Conservation (phyloP, 2,113 vertebrate genomes). For the Tympanuchus pallidicinctus region DNA sequence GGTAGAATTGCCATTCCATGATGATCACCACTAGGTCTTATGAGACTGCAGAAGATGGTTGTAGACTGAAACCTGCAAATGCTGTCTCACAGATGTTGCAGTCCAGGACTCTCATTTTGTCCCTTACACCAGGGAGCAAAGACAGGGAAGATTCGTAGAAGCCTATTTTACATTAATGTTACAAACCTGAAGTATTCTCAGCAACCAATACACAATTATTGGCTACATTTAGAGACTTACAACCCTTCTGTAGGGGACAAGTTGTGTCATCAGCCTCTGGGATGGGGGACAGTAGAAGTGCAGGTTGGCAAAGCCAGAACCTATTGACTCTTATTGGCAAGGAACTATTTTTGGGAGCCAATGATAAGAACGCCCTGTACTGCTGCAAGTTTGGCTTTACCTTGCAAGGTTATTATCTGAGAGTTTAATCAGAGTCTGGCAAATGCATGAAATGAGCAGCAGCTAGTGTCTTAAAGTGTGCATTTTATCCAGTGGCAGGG, state of each 20-base stretch:
- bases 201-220: background rate
- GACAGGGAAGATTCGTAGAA: background rate
- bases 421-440: constrained; percentile 49
- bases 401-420: constrained; percentile 57
- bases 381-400: constrained; percentile 17
- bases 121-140: background rate
- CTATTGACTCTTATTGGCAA: constrained; percentile 61
- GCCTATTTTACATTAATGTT: background rate
- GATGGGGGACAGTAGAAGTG: background rate
- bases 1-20: background rate
- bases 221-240: background rate
- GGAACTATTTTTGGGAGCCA: constrained; percentile 34
- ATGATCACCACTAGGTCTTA: background rate
- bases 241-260: background rate
- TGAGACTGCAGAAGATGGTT: background rate
- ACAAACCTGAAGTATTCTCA: constrained; percentile 10
- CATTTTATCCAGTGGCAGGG: background rate
- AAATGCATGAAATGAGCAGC: constrained; percentile 11
- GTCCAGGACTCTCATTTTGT: background rate
- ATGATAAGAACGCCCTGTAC: constrained; percentile 34
- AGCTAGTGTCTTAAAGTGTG: constrained; percentile 19
- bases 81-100: background rate
- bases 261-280: constrained; percentile 29
- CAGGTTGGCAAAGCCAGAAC: constrained; percentile 37
- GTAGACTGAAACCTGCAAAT: background rate